Percentiles rank a stretch among this genome's conserved stretches.
Conservation (phyloP, 2,888 invertebrate genomes). For the Creontiades dilutus region DNA sequence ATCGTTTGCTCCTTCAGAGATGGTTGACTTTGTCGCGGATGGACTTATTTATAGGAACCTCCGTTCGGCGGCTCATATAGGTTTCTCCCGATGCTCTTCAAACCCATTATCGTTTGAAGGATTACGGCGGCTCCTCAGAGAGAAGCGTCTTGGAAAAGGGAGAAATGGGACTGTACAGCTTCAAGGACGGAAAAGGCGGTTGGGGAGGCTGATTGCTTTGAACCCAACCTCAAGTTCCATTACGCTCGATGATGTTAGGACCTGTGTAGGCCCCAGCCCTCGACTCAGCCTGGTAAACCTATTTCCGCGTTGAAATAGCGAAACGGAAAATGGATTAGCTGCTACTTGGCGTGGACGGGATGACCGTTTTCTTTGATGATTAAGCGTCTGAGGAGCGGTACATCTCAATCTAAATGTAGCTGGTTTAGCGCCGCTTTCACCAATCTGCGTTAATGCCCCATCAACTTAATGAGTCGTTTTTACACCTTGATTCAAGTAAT, state of each 20-base stretch:
- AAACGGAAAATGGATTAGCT: background rate
- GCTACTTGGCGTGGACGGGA: background rate
- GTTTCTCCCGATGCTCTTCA: conserved; percentile 1
- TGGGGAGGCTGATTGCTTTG: conserved; percentile 11
- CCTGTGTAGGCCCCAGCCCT: background rate
- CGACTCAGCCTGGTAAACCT: background rate
- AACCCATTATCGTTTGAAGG: conserved; percentile 10
- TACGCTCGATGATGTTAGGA: background rate
- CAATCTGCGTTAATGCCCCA: too few relatives aligned
- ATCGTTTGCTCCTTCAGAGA: background rate
- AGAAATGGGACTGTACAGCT: conserved; percentile 15
- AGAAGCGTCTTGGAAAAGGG: conserved; percentile 12
- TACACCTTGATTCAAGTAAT: too few relatives aligned
- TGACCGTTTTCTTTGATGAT: background rate
- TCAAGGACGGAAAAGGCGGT: background rate
- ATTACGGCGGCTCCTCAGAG: background rate
- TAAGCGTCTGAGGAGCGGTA: background rate
- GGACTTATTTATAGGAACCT: background rate
- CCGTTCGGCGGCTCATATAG: background rate
- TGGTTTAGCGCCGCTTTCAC: background rate
- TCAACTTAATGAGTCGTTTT: too few relatives aligned
- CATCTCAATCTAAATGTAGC: background rate
- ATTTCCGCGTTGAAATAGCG: conserved; percentile 2
- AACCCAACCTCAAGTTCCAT: conserved; percentile 22
- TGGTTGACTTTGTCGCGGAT: conserved; percentile 1